Evolutionary conservation across 2,888 invertebrate species (phyloP).

Genomic region (Callyntrura guangdongensis): DNA sequence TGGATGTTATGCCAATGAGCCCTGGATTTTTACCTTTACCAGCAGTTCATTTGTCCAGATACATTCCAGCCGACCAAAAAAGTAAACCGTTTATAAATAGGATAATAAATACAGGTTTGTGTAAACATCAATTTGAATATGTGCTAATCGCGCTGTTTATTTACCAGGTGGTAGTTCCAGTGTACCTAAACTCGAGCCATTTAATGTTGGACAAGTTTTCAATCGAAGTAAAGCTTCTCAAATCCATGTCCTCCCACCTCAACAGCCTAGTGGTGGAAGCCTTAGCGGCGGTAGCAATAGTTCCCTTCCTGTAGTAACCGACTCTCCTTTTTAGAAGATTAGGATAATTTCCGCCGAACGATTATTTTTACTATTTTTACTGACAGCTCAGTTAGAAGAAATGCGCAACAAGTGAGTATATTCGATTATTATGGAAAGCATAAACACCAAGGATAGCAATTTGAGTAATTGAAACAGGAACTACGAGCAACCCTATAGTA

Average conservation of each 20-base stretch:
- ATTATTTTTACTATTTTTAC: background rate
- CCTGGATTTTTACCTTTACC: slow-evolving; percentile 96
- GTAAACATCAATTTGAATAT: background rate
- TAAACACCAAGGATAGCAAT: too few species aligned
- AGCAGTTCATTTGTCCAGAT: slow-evolving; percentile 94
- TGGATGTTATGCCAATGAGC: slow-evolving; percentile 97
- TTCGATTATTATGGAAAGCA: background rate
- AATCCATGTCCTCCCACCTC: slow-evolving; percentile 92
- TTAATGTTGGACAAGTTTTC: slow-evolving; percentile 96
- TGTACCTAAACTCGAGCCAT: slow-evolving; percentile 92
- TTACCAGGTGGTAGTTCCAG: slow-evolving; percentile 80
- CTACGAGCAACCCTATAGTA: background rate
- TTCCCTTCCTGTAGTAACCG: slow-evolving; percentile 68
- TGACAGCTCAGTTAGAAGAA: background rate
- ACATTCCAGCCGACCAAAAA: slow-evolving; percentile 90
- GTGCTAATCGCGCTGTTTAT: background rate
- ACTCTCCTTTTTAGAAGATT: slow-evolving; percentile 66
- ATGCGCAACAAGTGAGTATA: background rate
- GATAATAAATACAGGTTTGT: too few species aligned
- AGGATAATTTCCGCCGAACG: background rate
- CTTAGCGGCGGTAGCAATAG: slow-evolving; percentile 77
- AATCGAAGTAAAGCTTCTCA: slow-evolving; percentile 96
- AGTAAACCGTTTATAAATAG: slow-evolving; percentile 64
- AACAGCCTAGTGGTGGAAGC: slow-evolving; percentile 78
- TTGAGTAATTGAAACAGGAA: too few species aligned